Conservation (phyloP, 2,797 vertebrate species). For the Kryptopterus vitreolus region DNA sequence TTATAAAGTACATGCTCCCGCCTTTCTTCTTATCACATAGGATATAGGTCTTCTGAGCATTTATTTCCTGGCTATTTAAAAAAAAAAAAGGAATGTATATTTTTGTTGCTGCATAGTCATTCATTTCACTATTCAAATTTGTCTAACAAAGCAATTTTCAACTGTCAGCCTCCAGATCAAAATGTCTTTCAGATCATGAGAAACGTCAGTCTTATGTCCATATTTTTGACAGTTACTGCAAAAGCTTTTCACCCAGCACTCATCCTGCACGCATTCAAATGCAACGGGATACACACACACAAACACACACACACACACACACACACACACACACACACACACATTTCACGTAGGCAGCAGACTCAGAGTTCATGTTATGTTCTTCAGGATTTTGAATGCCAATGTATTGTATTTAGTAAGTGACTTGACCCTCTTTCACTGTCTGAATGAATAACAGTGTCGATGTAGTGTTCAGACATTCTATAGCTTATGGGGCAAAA, state of each 20-base stretch:
- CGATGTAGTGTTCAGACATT: not conserved
- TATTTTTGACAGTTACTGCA: not conserved
- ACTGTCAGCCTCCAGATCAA: not conserved
- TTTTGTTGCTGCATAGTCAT: constrained; percentile 15
- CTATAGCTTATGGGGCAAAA: not conserved
- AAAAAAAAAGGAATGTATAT: not conserved
- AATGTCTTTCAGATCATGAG: not conserved
- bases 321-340: constrained; percentile 23
- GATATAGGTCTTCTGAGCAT: not conserved
- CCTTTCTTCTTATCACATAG: not conserved
- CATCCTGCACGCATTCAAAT: not conserved
- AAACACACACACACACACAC: not conserved
- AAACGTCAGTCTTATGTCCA: not conserved
- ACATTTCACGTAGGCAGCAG: not conserved
- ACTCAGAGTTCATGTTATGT: not conserved
- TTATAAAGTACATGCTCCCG: not conserved
- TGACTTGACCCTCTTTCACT: constrained; percentile 22
- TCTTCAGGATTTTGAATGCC: not conserved
- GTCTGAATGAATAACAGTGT: constrained; percentile 27
- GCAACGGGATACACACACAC: not conserved
- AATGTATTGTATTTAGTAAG: constrained; percentile 4
- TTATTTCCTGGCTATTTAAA: not conserved
- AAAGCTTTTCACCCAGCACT: not conserved
- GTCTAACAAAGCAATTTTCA: constrained; percentile 3
- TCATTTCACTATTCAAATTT: not conserved